phyloP scores from a whole-genome alignment of 2,113 vertebrate species.

The Desmodus rotundus region DNA sequence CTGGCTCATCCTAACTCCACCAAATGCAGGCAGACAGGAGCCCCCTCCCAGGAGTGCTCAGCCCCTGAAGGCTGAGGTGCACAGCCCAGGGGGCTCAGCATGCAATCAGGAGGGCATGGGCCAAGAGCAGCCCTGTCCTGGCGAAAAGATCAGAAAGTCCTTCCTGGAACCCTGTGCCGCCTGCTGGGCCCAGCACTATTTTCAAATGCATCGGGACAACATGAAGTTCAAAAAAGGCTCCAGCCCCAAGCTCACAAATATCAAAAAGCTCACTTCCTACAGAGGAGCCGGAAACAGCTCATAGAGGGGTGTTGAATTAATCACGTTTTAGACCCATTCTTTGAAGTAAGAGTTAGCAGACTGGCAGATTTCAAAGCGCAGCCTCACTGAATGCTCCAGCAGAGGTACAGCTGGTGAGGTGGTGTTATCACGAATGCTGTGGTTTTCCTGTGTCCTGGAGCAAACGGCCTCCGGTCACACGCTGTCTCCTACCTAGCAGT shows the following conservation, averaged over 20 bases:
- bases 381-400: slow-evolving; percentile 60
- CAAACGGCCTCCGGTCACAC: slow-evolving; percentile 60
- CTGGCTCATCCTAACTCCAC: background rate
- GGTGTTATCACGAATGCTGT: slow-evolving; percentile 72
- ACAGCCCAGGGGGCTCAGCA: fast-evolving
- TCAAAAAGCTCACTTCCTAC: slow-evolving; percentile 62
- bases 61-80: background rate
- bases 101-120: background rate
- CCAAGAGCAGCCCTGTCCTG: background rate
- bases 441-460: slow-evolving; percentile 73
- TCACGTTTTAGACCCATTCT: slow-evolving; percentile 46
- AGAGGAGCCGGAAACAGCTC: slow-evolving; percentile 69
- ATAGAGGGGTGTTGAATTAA: slow-evolving; percentile 58
- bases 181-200: background rate
- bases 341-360: slow-evolving; percentile 72
- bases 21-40: background rate
- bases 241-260: slow-evolving; percentile 33
- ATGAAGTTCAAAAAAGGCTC: slow-evolving; percentile 24
- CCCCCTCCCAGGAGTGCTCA: background rate
- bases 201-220: slow-evolving; percentile 57
- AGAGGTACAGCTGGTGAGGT: slow-evolving; percentile 57
- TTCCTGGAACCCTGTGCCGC: background rate
- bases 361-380: slow-evolving; percentile 64
- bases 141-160: background rate
- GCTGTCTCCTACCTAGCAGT: slow-evolving; percentile 65